These are phyloP conservation scores for Acrocera orbiculus DNA, from an alignment of 2,888 invertebrate species.

Conservation along the genomic window DNA sequence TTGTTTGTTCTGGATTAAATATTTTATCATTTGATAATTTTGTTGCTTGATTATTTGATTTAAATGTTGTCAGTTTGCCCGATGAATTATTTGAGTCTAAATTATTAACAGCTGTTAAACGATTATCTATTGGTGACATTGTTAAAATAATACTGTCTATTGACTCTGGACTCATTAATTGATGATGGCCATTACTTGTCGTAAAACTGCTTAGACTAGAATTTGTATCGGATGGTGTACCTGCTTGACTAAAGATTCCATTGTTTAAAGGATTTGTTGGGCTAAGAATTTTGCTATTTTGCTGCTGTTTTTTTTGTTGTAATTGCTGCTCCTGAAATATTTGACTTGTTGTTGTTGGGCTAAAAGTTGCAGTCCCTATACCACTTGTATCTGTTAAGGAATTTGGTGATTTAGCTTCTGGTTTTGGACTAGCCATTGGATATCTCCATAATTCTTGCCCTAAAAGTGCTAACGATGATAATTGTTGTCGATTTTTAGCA, in stretches of 20 bases:
- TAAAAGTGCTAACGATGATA: constrained; percentile 74
- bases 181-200: constrained; percentile 34
- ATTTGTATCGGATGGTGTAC: constrained; percentile 45
- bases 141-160: constrained; percentile 56
- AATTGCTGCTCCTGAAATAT: constrained; percentile 15
- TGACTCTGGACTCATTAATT: constrained; percentile 35
- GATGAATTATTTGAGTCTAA: too few species aligned
- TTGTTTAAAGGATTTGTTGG: constrained; percentile 21
- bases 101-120: constrained; percentile 14
- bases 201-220: constrained; percentile 61
- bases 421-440: constrained; percentile 57
- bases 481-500: constrained; percentile 75
- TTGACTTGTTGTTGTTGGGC: constrained; percentile 16
- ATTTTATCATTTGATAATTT: constrained; percentile 8
- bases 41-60: constrained; percentile 33
- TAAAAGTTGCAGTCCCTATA: constrained; percentile 29
- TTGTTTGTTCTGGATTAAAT: constrained; percentile 26
- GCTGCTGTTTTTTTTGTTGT: constrained; percentile 14
- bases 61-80: constrained; percentile 44
- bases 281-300: constrained; percentile 19
- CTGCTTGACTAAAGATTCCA: constrained; percentile 27
- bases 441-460: constrained; percentile 79
- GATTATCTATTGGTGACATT: constrained; percentile 45
- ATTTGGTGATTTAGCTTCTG: constrained; percentile 30
- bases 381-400: constrained; percentile 32